phyloP scores from a whole-genome alignment of 2,888 invertebrate species.

The Drosophila pegasa region DNA sequence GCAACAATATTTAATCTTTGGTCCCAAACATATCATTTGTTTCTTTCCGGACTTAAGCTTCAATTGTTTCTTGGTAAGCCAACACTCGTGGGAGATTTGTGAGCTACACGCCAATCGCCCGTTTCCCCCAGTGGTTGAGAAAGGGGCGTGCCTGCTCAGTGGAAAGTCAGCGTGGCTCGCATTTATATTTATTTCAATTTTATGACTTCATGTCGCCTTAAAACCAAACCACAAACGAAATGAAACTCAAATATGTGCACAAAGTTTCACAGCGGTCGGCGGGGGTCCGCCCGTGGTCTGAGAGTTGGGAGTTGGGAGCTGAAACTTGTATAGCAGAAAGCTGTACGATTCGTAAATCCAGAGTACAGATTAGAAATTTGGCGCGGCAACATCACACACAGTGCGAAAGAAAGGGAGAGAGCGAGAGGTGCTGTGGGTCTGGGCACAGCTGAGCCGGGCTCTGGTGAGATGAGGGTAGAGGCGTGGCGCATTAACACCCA shows the following conservation, averaged over 20 bases:
- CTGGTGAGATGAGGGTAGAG: constrained; percentile 50
- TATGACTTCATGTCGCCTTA: constrained; percentile 75
- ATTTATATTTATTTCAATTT: constrained; percentile 81
- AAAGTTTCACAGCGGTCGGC: constrained; percentile 68
- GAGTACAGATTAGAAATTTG: constrained; percentile 74
- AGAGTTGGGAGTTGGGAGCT: constrained; percentile 16
- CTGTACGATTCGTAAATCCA: constrained; percentile 58
- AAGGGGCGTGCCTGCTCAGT: constrained; percentile 64
- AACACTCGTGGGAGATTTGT: constrained; percentile 60
- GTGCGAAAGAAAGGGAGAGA: constrained; percentile 29
- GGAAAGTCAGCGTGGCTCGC: constrained; percentile 62
- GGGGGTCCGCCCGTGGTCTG: constrained; percentile 25
- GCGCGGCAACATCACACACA: constrained; percentile 54
- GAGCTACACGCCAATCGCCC: constrained; percentile 44
- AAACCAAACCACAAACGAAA: constrained; percentile 73
- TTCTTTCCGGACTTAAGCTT: constrained; percentile 9
- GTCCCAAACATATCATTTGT: neutral
- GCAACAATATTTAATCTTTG: constrained; percentile 16
- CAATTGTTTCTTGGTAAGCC: constrained; percentile 32
- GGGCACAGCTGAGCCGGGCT: constrained; percentile 38
- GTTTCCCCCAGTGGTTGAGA: constrained; percentile 2
- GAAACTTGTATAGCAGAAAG: constrained; percentile 7
- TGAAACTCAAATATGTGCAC: constrained; percentile 79
- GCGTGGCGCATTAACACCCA: constrained; percentile 72
- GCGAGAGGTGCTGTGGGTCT: neutral